Evolutionary conservation across 64 coral and sea anemone species (phyloP), one percentile per base, ranked within the genome.

Genomic region (Montipora capricornis): DNA sequence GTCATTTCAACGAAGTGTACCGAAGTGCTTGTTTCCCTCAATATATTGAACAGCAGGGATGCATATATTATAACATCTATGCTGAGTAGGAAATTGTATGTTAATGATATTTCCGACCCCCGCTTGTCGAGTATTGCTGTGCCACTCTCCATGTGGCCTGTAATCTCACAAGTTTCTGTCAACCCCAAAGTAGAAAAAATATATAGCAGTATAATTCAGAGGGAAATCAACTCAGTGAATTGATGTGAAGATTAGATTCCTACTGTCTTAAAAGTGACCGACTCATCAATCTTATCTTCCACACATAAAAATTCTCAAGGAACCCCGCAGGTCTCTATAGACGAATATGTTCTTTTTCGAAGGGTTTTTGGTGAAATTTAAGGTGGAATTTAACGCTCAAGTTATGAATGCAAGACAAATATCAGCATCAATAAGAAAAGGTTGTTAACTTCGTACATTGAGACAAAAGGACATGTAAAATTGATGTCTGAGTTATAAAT

Each of bases 91-190:
- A 47, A 45, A 67, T 67, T 67, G 57, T 47, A 19, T 68, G 67
- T n/a, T 86, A 71, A 20, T 50, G 71, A 51, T 51, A 70, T 86
- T 86, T 49, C 45, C 24, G 82, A 71, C 82, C 82, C 82, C 82
- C 64, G 66, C 82, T 19, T 19, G 13, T 20, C 13, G 7, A 5
- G 8, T 15, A 71, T 70, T 71, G 82, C 71, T 48, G 53, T 57
- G 53, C 53, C 46, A 46, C 8, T 71, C 0, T 17, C 19, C 20
- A 37, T 47, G 19, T 4, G 71, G 82, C 82, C 46, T 84, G 16
- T 86, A 86, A 86, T 86, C 47, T 73, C 82, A 47, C 66, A 86
- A 71, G 19, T 86, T 60, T 51, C 62, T 47, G 6, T 1, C 4
- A 4, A 70, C 9, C 15, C 61, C 61, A 86, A 86, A 73, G 49